Conservation (phyloP, 2,797 vertebrate species). For the Nasua narica region DNA sequence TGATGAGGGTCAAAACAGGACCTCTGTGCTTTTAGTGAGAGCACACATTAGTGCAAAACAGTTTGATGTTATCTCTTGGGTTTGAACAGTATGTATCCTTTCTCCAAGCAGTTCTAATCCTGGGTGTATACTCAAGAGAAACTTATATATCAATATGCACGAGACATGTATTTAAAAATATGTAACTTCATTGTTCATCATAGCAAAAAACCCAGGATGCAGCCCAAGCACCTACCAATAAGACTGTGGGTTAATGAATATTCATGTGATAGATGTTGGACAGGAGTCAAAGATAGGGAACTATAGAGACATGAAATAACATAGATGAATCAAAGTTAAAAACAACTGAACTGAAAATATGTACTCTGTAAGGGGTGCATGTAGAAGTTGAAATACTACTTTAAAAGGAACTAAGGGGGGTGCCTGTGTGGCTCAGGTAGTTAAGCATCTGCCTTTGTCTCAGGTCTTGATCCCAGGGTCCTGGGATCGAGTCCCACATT, state of each 20-base stretch:
- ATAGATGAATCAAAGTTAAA: not conserved
- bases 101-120: not conserved
- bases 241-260: not conserved
- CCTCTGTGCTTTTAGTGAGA: not conserved
- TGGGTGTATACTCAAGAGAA: not conserved
- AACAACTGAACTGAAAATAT: not conserved
- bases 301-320: not conserved
- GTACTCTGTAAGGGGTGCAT: not conserved
- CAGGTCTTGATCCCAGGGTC: no score
- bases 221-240: not conserved
- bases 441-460: no score
- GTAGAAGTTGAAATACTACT: not conserved
- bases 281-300: not conserved
- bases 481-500: no score
- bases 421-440: no score
- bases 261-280: not conserved
- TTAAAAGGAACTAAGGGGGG: not conserved
- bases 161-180: not conserved
- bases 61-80: not conserved
- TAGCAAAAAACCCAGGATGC: not conserved
- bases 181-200: not conserved
- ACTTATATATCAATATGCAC: not conserved
- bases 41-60: not conserved
- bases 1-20: not conserved
- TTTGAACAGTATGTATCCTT: not conserved